Evolutionary conservation across 2,113 vertebrate species (phyloP).

Genomic region (Brevimyrus niger): DNA sequence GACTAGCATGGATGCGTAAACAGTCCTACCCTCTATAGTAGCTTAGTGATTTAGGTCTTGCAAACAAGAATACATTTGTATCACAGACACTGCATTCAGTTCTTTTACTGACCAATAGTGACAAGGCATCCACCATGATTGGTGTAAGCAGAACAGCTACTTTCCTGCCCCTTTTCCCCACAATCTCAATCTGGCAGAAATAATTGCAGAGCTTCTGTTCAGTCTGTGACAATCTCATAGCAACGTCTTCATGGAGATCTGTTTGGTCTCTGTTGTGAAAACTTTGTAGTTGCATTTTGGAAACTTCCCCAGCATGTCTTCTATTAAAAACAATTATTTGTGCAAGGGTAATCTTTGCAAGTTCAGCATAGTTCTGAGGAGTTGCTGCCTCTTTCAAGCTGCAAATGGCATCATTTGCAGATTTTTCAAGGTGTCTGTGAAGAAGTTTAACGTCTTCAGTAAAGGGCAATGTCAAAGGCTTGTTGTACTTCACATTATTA

Average conservation of each 20-base stretch:
- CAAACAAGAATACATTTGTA: slow-evolving; percentile 11
- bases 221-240: slow-evolving; percentile 13
- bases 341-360: slow-evolving; percentile 12
- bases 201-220: slow-evolving; percentile 27
- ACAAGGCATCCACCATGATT: slow-evolving; percentile 11
- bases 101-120: slow-evolving; percentile 15
- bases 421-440: slow-evolving; percentile 17
- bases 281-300: slow-evolving; percentile 14
- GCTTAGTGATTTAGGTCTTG: background rate
- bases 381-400: background rate
- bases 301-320: slow-evolving; percentile 25
- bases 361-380: background rate
- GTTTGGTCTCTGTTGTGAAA: slow-evolving; percentile 19
- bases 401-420: background rate
- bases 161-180: slow-evolving; percentile 21
- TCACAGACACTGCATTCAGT: background rate
- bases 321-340: slow-evolving; percentile 24
- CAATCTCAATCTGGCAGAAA: slow-evolving; percentile 22
- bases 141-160: slow-evolving; percentile 18
- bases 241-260: slow-evolving; percentile 23
- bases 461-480: slow-evolving; percentile 17
- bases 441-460: slow-evolving; percentile 21
- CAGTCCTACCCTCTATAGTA: slow-evolving; percentile 16
- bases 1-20: no score
- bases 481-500: slow-evolving; percentile 13